These are phyloP conservation scores for Ptycholaimellus sp. DNA, from an alignment of 2,888 invertebrate species.

Conservation along the genomic window DNA sequence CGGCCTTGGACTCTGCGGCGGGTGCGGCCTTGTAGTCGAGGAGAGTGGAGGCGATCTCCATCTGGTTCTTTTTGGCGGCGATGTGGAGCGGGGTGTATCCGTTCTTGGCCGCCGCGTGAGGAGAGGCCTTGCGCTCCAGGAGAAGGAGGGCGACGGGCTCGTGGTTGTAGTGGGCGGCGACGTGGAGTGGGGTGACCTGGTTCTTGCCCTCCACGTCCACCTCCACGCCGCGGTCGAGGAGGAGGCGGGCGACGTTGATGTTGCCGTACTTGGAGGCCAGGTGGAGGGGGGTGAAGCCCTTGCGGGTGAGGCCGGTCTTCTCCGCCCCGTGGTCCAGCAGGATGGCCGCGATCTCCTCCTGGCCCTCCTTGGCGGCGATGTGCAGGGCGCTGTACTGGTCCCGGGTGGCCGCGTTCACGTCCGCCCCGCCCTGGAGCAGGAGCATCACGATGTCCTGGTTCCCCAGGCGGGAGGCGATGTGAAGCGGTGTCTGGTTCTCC, in stretches of 20 bases:
- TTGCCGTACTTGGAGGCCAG: constrained; percentile 97
- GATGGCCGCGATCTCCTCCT: constrained; percentile 51
- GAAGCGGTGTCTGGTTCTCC: constrained; percentile 90
- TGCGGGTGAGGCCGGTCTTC: constrained; percentile 64
- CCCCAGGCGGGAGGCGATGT: constrained; percentile 85
- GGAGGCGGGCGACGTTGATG: constrained; percentile 69
- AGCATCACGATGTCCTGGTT: constrained; percentile 92
- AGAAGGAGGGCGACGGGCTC: constrained; percentile 60
- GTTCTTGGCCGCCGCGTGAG: constrained; percentile 88
- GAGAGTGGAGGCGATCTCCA: constrained; percentile 89
- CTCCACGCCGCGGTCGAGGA: constrained; percentile 75
- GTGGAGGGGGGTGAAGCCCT: constrained; percentile 87
- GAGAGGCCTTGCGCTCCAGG: constrained; percentile 75
- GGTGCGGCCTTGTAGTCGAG: constrained; percentile 71
- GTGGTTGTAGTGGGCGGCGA: constrained; percentile 92
- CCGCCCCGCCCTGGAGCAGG: constrained; percentile 53
- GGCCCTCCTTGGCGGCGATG: constrained; percentile 73
- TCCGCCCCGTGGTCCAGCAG: constrained; percentile 84
- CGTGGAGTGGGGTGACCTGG: constrained; percentile 73
- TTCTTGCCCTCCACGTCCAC: constrained; percentile 84
- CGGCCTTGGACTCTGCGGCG: constrained; percentile 85
- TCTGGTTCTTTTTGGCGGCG: constrained; percentile 93
- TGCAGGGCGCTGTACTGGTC: constrained; percentile 92
- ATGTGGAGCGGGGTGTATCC: constrained; percentile 97
- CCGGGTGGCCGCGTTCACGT: constrained; percentile 69